Conservation (phyloP, 1,140 invertebrate genomes). For the Sitodiplosis mosellana region DNA sequence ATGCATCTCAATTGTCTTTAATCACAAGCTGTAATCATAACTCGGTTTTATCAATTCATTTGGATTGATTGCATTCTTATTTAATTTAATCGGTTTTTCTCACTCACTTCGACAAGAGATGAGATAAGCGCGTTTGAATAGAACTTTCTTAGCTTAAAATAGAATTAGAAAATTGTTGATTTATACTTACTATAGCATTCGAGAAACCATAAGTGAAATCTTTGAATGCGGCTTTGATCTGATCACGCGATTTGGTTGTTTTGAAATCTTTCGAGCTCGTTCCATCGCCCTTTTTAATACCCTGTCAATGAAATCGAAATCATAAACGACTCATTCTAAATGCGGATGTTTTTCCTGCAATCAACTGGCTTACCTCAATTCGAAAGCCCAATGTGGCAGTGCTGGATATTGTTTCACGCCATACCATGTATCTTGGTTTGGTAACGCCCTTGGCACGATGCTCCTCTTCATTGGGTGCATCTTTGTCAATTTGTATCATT, state of each 20-base stretch:
- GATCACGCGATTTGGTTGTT: conserved; percentile 71
- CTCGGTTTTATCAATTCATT: too few species aligned
- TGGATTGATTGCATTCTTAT: background rate
- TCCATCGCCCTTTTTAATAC: conserved; percentile 73
- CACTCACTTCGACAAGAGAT: too few species aligned
- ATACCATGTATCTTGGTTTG: conserved; percentile 93
- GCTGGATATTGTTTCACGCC: conserved; percentile 93
- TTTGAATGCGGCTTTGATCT: conserved; percentile 61
- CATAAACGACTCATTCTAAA: background rate
- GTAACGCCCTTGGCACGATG: conserved; percentile 75
- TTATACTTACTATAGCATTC: conserved; percentile 48
- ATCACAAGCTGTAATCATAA: too few species aligned
- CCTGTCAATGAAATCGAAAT: conserved; percentile 24
- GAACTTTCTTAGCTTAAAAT: background rate
- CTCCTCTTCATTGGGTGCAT: conserved; percentile 81
- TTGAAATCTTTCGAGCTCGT: conserved; percentile 90
- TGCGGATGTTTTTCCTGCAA: background rate
- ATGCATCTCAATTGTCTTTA: too few species aligned
- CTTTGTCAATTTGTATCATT: conserved; percentile 88
- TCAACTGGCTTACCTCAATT: conserved; percentile 50
- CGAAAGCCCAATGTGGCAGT: conserved; percentile 87
- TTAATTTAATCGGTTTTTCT: too few species aligned
- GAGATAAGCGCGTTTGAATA: background rate
- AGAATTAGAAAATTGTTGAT: background rate
- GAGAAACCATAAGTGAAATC: conserved; percentile 68